These are phyloP conservation scores for Xestobium rufovillosum DNA, from an alignment of 2,888 invertebrate genomes.

Conservation along the genomic window DNA sequence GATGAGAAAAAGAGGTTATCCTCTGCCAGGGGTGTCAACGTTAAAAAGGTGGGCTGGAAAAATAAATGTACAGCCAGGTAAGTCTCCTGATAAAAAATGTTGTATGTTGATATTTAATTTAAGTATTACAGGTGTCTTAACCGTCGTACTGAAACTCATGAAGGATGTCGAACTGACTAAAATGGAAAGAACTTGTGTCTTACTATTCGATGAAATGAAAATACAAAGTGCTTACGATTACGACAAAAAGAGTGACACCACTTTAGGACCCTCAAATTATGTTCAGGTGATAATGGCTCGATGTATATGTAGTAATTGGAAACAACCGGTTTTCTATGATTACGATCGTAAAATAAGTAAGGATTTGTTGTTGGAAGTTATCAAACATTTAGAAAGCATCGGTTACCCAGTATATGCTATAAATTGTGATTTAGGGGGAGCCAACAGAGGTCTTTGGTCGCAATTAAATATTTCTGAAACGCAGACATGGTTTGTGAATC, in stretches of 20 bases:
- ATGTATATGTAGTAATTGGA: slow-evolving; percentile 20
- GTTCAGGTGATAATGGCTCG: slow-evolving; percentile 23
- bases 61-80: slow-evolving; percentile 16
- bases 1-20: slow-evolving; percentile 4
- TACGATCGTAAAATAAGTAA: slow-evolving; percentile 18
- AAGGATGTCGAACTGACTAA: slow-evolving; percentile 9
- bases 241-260: slow-evolving; percentile 21
- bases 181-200: slow-evolving; percentile 18
- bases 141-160: slow-evolving; percentile 15
- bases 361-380: slow-evolving; percentile 12
- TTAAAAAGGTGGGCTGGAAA: slow-evolving; percentile 17
- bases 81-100: slow-evolving; percentile 4
- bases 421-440: slow-evolving; percentile 23
- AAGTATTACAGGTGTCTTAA: slow-evolving; percentile 14
- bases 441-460: slow-evolving; percentile 19
- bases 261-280: slow-evolving; percentile 17
- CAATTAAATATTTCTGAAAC: slow-evolving; percentile 16
- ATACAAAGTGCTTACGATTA: slow-evolving; percentile 20
- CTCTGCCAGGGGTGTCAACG: slow-evolving; percentile 10
- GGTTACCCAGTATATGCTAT: slow-evolving; percentile 26
- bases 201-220: slow-evolving; percentile 26
- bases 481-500: slow-evolving; percentile 18
- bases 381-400: slow-evolving; percentile 21
- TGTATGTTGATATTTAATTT: slow-evolving; percentile 5
- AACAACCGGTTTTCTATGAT: too few species aligned